Percentiles rank a stretch among this genome's conserved stretches.
These are phyloP conservation scores for Chaenogobius annularis DNA, from an alignment of 2,113 vertebrate species.

Conservation along the genomic window DNA sequence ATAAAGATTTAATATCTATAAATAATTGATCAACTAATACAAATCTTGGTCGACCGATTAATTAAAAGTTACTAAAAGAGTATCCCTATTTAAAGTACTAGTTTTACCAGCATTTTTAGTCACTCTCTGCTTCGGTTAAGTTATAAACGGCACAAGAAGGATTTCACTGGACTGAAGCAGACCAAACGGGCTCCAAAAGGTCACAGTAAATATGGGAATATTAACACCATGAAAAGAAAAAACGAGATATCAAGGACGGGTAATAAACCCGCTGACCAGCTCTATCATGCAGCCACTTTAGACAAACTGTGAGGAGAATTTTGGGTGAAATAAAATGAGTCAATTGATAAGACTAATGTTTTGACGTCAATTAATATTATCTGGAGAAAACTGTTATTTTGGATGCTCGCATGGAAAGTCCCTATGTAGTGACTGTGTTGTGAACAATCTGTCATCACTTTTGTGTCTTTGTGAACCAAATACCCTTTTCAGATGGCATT, in stretches of 20 bases:
- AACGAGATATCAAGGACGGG: background rate
- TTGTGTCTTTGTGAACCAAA: background rate
- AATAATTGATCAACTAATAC: no score
- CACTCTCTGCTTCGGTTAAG: no score
- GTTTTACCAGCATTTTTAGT: no score
- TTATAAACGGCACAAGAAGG: no score
- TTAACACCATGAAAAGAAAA: background rate
- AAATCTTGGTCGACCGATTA: no score
- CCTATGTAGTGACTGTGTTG: background rate
- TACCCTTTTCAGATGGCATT: no score
- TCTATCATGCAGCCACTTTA: background rate
- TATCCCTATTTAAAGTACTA: no score
- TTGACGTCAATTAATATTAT: background rate
- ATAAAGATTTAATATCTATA: no score
- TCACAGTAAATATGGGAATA: background rate
- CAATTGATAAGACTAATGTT: background rate
- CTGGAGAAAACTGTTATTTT: background rate
- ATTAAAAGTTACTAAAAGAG: no score
- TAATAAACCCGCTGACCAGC: background rate
- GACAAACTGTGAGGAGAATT: background rate
- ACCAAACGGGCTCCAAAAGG: background rate
- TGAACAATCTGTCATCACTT: background rate
- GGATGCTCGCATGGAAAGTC: conserved; percentile 7
- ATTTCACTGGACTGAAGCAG: background rate
- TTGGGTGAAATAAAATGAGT: background rate